Evolutionary conservation across 1,140 invertebrate species (phyloP), one percentile per base, ranked within the genome.

Genomic region (Andricus grossulariae): DNA sequence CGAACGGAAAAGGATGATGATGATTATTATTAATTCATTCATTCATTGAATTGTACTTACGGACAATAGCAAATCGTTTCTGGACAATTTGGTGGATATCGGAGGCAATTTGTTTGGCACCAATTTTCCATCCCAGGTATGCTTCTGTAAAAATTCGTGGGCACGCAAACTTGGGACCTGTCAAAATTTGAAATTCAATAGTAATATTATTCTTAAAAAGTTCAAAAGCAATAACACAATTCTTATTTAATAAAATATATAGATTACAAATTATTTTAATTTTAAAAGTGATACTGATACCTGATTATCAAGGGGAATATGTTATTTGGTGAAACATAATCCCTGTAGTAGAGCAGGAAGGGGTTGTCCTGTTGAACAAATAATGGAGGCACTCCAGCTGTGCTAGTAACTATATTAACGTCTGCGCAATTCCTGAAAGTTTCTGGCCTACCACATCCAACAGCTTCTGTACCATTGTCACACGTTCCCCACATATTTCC

Each of bases 341-440:
- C 95, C 80, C 93, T 92, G 88, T 95, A 96, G 88, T 95, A 96
- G 0, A 96, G 90, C 32, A 95, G 87, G 90, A 94, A 96, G 8
- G 96, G 95, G 84, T 96, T 96, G 83, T 95, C 92, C 21, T 92
- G 86, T 18, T 92, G 89, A 74, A 93, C 88, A 76, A 96, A 95
- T 74, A 93, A 88, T 12, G 94, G 94, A 18, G 92, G 92, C 7
- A 94, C 89, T 13, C 95, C 95, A 7, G 94, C 94, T 2, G 95
- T 95, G 81, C 94, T 96, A 4, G 96, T 96, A 2, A 95, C 91
- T 70, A 98, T 95, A 50, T 93, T 94, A 54, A 98, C 93, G 86
- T 98, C 97, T 0, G 97, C 97, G 86, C 97, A 98, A 85, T 97
- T 97, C 57, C 96, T 92, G 87, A 97, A 98, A 0, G 96, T 97